These are phyloP conservation scores for Aegithalos caudatus DNA, from an alignment of 2,113 vertebrate species.

Conservation along the genomic window DNA sequence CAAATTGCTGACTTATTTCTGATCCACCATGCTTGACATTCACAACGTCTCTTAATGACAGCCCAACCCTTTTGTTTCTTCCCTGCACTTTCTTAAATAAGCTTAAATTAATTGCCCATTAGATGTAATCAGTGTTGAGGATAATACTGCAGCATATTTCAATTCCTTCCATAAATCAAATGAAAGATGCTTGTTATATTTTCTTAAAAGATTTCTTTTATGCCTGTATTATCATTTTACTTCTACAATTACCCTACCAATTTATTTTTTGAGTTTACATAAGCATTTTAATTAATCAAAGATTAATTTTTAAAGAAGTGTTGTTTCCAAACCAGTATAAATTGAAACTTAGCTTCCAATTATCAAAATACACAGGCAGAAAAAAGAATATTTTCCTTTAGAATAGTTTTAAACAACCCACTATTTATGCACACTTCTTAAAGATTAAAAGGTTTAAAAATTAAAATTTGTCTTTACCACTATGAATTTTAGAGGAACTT, in stretches of 20 bases:
- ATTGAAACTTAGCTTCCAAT: not conserved
- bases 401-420: not conserved
- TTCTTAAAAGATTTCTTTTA: not conserved
- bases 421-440: accelerated
- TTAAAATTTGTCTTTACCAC: not conserved
- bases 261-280: not conserved
- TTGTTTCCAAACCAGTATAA: not conserved
- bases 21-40: not conserved
- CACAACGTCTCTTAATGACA: not conserved
- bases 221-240: not conserved
- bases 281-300: not conserved
- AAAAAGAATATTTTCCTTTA: not conserved
- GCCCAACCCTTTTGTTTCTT: not conserved
- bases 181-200: not conserved
- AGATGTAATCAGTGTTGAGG: not conserved
- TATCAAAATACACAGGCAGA: not conserved
- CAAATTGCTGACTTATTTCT: not conserved
- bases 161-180: conserved; percentile 19
- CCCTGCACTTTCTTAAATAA: not conserved
- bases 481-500: not conserved
- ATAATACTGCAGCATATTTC: not conserved
- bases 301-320: not conserved
- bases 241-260: not conserved
- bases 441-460: not conserved
- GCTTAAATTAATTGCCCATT: conserved; percentile 5